Conservation (phyloP, 2,113 vertebrate species). For the Eleginops maclovinus region DNA sequence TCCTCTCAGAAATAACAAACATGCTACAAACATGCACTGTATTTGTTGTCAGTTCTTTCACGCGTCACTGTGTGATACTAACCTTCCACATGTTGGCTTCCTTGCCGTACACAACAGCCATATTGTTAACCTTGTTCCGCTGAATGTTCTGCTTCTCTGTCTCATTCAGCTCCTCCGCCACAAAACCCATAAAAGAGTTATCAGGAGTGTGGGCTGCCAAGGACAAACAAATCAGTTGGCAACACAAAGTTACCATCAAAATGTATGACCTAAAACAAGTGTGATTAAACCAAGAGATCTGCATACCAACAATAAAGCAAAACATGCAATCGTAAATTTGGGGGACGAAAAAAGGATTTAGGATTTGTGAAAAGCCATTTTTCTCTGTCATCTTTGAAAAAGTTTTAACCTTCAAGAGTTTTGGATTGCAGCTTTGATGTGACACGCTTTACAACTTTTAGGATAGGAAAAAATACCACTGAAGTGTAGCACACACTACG, state of each 20-base stretch:
- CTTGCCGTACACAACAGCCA: conserved; percentile 97
- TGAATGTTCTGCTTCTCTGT: conserved; percentile 89
- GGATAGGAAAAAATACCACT: neutral
- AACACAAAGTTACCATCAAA: conserved; percentile 26
- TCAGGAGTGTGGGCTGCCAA: conserved; percentile 95
- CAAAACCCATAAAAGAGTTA: conserved; percentile 99
- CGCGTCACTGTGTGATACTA: conserved; percentile 30
- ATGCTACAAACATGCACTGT: neutral
- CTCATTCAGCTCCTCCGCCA: conserved; percentile 93
- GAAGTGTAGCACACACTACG: conserved; percentile 6
- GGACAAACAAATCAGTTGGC: conserved; percentile 51
- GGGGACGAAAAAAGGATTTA: too few relatives aligned
- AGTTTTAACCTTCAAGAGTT: neutral
- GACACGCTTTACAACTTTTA: conserved; percentile 11
- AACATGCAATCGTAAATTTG: neutral
- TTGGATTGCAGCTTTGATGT: neutral
- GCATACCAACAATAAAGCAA: neutral
- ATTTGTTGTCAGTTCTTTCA: neutral
- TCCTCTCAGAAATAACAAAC: neutral
- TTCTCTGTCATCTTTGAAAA: neutral
- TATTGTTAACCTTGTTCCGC: conserved; percentile 91
- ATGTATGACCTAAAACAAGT: conserved; percentile 28
- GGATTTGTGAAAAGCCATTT: too few relatives aligned
- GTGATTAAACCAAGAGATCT: conserved; percentile 24
- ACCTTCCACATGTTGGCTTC: conserved; percentile 99